Evolutionary conservation across 2,797 vertebrate genomes (phyloP), one percentile per base, ranked within the genome.

Genomic region (Crenuchus spilurus): DNA sequence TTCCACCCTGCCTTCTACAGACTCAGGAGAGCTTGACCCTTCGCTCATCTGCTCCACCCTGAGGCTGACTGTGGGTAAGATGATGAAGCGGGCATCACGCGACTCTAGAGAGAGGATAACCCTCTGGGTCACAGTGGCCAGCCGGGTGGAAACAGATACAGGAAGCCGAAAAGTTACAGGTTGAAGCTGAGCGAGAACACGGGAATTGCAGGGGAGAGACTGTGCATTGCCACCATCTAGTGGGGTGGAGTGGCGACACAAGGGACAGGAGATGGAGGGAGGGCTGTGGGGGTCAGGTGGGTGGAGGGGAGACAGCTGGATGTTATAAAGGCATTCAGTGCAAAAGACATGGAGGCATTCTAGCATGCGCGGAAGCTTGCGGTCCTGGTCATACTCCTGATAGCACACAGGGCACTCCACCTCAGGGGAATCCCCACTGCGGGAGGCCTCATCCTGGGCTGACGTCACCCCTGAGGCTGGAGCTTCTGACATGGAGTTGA

Each of bases 331-430:
- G 80, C 93, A 94, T 74, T 94, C 92, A 0, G 91, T 90, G 84
- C 93, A 94, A 81, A 94, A 94, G 28, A 91, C 84, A 14, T 94
- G 93, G 39, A 89, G 88, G 39, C 92, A 94, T 80, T 92, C 90
- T 72, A 94, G 87, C 92, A 92, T 91, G 18, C 91, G 84, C 6
- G 92, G 92, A 51, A 88, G 89, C 61, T 92, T 92, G 61, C 81
- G 87, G 70, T 78, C 81, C 78, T 88, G 89, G 88, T 94, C 90
- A 69, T 92, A 94, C 33, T 93, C 92, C 70, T 93, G 93, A 81
- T 93, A 94, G 80, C 93, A 94, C 66, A 94, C 88, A 79, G 92
- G 91, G 73, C 92, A 94, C 65, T 94, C 92, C 69, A 90, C 84
- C 62, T 94, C 92, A 52, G 86, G 77, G 14, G 86, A 76, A 16